Base-by-base conservation (phyloP, 2,113 vertebrate species). In the Marmota flaviventris region DNA sequence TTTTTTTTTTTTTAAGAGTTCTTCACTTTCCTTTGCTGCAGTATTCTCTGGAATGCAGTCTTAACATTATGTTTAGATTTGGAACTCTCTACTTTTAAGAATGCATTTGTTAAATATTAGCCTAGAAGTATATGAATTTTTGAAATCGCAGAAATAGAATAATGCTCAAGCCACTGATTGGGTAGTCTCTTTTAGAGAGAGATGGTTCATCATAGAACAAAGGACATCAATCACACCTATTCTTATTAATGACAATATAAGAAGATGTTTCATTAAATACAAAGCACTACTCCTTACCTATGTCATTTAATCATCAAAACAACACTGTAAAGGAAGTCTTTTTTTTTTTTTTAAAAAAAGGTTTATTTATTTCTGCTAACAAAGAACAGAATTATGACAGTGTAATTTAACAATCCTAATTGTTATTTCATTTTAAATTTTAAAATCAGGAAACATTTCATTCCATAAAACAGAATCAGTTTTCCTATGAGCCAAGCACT, bases 1-100 rank as follows among this genome's bases (percentile, higher is more conserved):
- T 61, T 9, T 87, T 53, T 53, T 10, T 22, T 65, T 32, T 18
- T 12, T 69, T 37, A 13, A 53, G 8, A 89, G 20, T 8, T 25
- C 32, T 81, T 93, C 27, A 12, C 16, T 93, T 65, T 34, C 25
- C 34, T 53, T 73, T 79, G 10, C 24, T 37, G 8, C 56, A 53
- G 42, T 73, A 89, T 42, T 94, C 72, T 65, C 76, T 83, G 45
- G 18, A 75, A 94, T 63, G 27, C 7, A 51, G 8, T 79, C 17
- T 63, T 48, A 70, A 93, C 79, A 92, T 79, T 72, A 70, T 10
- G 34, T 51, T 94, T 81, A 69, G 32, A 73, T 88, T 73, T 88
- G 39, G 25, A 88, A 73, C 72, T 27, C 34, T 42, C 53, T 53
- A 53, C 22, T 88, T 51, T 73, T 48, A 48, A 22, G 24, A 37